Evolutionary conservation across 2,888 invertebrate species (phyloP).

Genomic region (Drosophila lacicola): DNA sequence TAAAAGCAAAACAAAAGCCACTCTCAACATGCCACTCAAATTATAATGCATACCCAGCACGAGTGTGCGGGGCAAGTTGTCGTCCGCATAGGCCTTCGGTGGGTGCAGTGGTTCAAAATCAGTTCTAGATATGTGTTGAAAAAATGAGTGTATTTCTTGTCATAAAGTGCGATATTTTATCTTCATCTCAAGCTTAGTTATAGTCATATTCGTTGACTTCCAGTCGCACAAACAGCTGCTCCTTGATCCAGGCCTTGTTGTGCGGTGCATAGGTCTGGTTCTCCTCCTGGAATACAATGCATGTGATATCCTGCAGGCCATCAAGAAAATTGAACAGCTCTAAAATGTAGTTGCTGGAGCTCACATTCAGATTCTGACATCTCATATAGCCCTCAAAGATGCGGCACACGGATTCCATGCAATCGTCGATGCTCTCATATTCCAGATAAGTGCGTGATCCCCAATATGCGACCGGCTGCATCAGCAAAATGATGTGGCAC

Average conservation of each 20-base stretch:
- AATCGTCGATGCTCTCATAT: not conserved
- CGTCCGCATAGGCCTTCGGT: constrained; percentile 8
- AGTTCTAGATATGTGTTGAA: not conserved
- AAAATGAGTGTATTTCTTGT: not conserved
- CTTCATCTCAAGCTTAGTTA: no score
- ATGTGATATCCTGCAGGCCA: constrained; percentile 10
- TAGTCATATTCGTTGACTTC: not conserved
- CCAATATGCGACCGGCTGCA: constrained; percentile 1
- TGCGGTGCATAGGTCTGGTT: constrained; percentile 4
- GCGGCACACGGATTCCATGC: constrained; percentile 16
- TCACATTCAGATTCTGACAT: not conserved
- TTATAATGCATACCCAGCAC: constrained; percentile 70
- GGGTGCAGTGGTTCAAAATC: constrained; percentile 18
- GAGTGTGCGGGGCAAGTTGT: constrained; percentile 7
- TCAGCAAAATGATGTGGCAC: constrained; percentile 17
- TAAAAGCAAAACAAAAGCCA: constrained; percentile 81
- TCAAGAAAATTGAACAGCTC: constrained; percentile 21
- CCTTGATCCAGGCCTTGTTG: constrained; percentile 18
- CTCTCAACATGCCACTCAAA: constrained; percentile 80
- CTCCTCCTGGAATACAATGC: constrained; percentile 7
- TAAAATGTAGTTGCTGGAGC: not conserved
- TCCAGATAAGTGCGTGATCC: constrained; percentile 13
- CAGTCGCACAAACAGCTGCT: constrained; percentile 13
- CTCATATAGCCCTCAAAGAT: not conserved
- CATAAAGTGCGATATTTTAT: no score